phyloP scores from a whole-genome alignment of 2,113 vertebrate species.

The Gobius niger region DNA sequence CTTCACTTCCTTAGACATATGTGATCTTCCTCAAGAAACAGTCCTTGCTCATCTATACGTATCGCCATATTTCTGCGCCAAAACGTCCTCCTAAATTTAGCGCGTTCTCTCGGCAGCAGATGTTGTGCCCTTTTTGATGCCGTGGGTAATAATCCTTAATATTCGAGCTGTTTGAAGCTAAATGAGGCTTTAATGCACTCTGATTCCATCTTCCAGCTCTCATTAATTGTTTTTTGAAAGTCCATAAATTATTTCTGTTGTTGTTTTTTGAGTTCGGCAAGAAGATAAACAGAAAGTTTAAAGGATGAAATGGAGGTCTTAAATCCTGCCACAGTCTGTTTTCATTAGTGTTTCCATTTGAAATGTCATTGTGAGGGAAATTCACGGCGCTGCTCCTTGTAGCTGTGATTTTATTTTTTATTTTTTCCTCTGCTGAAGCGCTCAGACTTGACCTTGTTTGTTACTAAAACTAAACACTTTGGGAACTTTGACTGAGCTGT shows the following conservation, averaged over 20 bases:
- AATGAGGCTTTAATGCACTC: slow-evolving; percentile 79
- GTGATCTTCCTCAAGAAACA: slow-evolving; percentile 7
- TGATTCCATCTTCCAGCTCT: slow-evolving; percentile 68
- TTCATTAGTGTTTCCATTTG: slow-evolving; percentile 33
- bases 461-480: slow-evolving; percentile 3
- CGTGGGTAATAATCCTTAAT: slow-evolving; percentile 74
- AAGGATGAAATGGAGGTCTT: slow-evolving; percentile 45
- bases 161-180: slow-evolving; percentile 74
- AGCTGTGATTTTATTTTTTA: background rate
- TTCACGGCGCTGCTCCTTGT: slow-evolving; percentile 8
- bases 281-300: slow-evolving; percentile 65
- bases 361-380: slow-evolving; percentile 36
- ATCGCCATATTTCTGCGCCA: slow-evolving; percentile 40
- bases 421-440: slow-evolving; percentile 1
- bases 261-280: slow-evolving; percentile 42
- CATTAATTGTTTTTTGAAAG: slow-evolving; percentile 74
- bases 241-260: slow-evolving; percentile 58
- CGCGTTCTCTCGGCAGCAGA: slow-evolving; percentile 55
- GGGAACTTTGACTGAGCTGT: background rate
- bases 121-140: slow-evolving; percentile 68
- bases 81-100: slow-evolving; percentile 60
- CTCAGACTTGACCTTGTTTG: background rate
- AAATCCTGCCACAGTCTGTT: slow-evolving; percentile 49
- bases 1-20: slow-evolving; percentile 14
- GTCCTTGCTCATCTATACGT: slow-evolving; percentile 13